These are phyloP conservation scores for Alexandromys fortis DNA, from an alignment of 2,113 vertebrate genomes.

Conservation along the genomic window DNA sequence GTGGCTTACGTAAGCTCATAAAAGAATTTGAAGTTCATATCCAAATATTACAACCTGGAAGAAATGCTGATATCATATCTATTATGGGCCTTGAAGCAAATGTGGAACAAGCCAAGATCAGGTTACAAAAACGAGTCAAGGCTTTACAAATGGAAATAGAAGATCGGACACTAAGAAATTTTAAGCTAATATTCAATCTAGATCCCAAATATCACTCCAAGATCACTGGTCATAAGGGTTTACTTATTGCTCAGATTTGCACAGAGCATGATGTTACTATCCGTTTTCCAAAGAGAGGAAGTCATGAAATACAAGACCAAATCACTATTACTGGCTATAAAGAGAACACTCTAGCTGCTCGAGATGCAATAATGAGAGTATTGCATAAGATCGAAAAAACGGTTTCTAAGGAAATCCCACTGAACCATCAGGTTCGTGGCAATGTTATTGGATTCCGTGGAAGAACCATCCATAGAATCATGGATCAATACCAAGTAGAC, in stretches of 20 bases:
- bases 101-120: conserved; percentile 84
- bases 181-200: conserved; percentile 93
- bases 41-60: conserved; percentile 86
- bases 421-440: neutral
- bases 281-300: conserved; percentile 94
- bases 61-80: conserved; percentile 87
- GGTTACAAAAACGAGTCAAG: conserved; percentile 85
- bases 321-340: neutral
- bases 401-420: conserved; percentile 20
- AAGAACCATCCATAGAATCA: conserved; percentile 24
- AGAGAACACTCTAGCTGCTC: neutral
- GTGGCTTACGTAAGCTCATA: conserved; percentile 96
- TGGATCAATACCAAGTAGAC: conserved; percentile 9
- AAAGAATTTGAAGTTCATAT: conserved; percentile 96
- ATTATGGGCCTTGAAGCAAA: conserved; percentile 87
- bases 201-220: conserved; percentile 95
- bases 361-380: conserved; percentile 24
- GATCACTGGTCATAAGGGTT: conserved; percentile 94
- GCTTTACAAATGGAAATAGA: conserved; percentile 92
- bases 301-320: conserved; percentile 87
- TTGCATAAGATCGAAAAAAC: neutral
- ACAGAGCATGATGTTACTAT: conserved; percentile 94
- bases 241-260: conserved; percentile 92
- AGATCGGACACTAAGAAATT: conserved; percentile 93
- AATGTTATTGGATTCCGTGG: conserved; percentile 70